A percentile compares a stretch with the other conserved stretches of the same genome.
Conservation (phyloP, 1,140 invertebrate genomes). For the Drosophila guanche region DNA sequence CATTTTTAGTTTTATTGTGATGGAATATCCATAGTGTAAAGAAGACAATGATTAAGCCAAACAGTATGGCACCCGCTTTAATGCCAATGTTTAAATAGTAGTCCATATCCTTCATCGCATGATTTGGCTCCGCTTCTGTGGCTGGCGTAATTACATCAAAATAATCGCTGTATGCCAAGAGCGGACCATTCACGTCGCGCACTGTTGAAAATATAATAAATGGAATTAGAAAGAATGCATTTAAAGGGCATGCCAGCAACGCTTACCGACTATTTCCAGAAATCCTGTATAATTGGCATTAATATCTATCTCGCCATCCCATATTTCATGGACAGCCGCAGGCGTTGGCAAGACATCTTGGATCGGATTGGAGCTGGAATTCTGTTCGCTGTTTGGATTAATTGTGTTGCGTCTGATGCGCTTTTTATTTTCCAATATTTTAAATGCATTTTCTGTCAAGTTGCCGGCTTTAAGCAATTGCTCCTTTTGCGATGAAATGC, state of each 20-base stretch:
- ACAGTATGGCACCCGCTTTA: constrained; percentile 86
- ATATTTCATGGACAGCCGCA: constrained; percentile 72
- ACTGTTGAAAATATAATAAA: constrained; percentile 35
- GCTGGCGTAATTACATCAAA: constrained; percentile 84
- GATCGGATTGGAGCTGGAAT: constrained; percentile 18
- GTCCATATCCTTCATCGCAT: constrained; percentile 55
- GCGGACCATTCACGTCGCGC: constrained; percentile 64
- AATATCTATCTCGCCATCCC: constrained; percentile 90
- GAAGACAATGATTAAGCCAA: constrained; percentile 87
- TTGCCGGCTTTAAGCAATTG: constrained; percentile 64
- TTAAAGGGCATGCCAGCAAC: background rate
- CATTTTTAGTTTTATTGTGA: constrained; percentile 88
- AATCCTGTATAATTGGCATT: constrained; percentile 92
- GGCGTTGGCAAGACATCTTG: constrained; percentile 12
- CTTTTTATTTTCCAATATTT: constrained; percentile 70
- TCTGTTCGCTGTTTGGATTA: constrained; percentile 41
- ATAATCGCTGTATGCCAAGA: constrained; percentile 86
- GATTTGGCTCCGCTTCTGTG: constrained; percentile 61
- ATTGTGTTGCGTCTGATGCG: constrained; percentile 58
- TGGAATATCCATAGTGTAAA: constrained; percentile 89
- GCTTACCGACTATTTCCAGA: constrained; percentile 90
- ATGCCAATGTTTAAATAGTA: constrained; percentile 83
- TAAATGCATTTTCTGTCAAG: constrained; percentile 68
- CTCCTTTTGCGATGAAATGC: constrained; percentile 44
- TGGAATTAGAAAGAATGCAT: background rate